phyloP scores from a whole-genome alignment of 2,113 vertebrate species.

The Rhizomys pruinosus region DNA sequence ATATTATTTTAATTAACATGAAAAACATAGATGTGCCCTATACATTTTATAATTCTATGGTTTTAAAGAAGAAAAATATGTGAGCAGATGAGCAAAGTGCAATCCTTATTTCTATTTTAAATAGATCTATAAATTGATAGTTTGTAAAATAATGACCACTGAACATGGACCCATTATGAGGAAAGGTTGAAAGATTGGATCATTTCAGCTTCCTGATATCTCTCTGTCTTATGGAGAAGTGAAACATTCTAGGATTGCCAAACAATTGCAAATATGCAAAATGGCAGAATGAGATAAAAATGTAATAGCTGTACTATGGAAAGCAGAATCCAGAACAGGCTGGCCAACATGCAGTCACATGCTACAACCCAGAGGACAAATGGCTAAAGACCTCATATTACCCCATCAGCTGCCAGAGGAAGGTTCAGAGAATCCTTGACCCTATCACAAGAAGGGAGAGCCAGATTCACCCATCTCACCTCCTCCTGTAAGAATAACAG shows the following conservation, averaged over 20 bases:
- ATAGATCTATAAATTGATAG: not conserved
- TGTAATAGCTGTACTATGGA: fast-evolving
- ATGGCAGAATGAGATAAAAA: not conserved
- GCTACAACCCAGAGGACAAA: no score
- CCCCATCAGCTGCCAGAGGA: no score
- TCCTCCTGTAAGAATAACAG: no score
- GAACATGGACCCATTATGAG: not conserved
- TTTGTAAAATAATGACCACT: not conserved
- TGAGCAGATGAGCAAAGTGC: not conserved
- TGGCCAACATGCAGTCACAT: not conserved
- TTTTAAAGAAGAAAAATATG: not conserved
- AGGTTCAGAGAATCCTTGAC: no score
- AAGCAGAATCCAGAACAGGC: not conserved
- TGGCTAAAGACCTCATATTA: not conserved
- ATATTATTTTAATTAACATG: not conserved
- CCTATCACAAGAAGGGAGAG: no score
- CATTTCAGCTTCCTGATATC: not conserved
- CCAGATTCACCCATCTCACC: no score
- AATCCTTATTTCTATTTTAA: not conserved
- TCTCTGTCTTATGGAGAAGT: not conserved
- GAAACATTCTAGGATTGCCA: not conserved
- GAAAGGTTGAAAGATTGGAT: not conserved
- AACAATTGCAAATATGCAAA: not conserved
- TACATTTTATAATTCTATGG: not conserved
- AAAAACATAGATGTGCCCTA: not conserved